Percentiles rank a stretch among this genome's conserved stretches.
Conservation (phyloP, 2,797 vertebrate genomes). For the Hypotaenidia philippensis region DNA sequence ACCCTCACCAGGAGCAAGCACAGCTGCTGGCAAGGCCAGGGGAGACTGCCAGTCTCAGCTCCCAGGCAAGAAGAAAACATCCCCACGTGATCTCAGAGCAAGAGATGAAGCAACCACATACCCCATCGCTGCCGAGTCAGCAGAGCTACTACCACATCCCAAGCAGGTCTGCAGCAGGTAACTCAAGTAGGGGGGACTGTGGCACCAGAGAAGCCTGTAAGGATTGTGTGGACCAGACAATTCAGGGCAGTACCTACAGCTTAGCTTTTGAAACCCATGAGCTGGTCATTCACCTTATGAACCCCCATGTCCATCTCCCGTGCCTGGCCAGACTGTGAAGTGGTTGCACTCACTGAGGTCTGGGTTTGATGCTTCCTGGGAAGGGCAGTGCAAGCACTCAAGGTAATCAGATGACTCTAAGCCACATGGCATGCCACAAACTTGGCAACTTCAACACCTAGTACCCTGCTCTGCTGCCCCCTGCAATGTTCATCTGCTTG, state of each 20-base stretch:
- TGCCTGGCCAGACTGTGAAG: background rate
- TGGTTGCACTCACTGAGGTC: background rate
- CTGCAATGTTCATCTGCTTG: background rate
- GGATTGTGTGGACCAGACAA: background rate
- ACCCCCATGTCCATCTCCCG: no score
- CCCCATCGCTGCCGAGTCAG: background rate
- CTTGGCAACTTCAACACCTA: rapidly evolving
- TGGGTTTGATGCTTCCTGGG: background rate
- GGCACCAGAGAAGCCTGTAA: background rate
- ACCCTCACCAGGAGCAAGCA: background rate
- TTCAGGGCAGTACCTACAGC: background rate
- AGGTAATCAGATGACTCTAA: background rate
- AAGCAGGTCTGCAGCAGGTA: background rate
- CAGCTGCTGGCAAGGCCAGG: background rate
- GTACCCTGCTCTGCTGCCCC: background rate
- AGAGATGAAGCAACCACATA: background rate
- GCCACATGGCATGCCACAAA: rapidly evolving
- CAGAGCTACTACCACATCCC: background rate
- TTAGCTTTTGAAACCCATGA: background rate
- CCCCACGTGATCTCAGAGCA: background rate
- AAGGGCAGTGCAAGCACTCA: background rate
- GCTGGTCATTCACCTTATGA: background rate
- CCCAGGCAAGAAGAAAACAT: background rate
- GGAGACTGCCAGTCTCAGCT: background rate
- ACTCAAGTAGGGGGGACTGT: no score